Percentiles rank a stretch among this genome's conserved stretches.
Conservation (phyloP, 2,888 invertebrate genomes). For the Ectropis crepuscularia region DNA sequence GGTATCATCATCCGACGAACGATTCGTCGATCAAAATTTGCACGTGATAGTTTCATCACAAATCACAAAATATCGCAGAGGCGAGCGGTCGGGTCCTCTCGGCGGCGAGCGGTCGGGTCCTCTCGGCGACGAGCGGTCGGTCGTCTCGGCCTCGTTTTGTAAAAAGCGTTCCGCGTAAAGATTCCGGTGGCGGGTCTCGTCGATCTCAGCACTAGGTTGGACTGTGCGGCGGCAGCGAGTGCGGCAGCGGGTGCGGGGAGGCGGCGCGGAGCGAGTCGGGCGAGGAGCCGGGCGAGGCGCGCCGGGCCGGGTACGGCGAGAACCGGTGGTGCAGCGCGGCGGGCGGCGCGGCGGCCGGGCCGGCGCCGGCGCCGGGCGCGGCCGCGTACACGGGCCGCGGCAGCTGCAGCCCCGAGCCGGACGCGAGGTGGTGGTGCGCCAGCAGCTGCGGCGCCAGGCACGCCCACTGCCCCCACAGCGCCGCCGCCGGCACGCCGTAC, state of each 20-base stretch:
- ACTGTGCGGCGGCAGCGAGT: slow-evolving; percentile 68
- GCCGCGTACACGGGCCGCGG: slow-evolving; percentile 80
- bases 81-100: neutral
- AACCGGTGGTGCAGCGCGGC: slow-evolving; percentile 83
- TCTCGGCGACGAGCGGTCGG: no score
- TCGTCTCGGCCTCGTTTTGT: neutral
- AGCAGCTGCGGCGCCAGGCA: slow-evolving; percentile 87
- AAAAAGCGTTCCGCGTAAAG: slow-evolving; percentile 11
- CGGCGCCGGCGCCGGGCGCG: slow-evolving; percentile 45
- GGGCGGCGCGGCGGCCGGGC: slow-evolving; percentile 41
- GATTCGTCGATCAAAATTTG: slow-evolving; percentile 6
- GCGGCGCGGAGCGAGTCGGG: slow-evolving; percentile 86
- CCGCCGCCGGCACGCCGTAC: slow-evolving; percentile 82
- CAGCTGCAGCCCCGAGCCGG: slow-evolving; percentile 76
- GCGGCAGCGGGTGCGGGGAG: slow-evolving; percentile 63
- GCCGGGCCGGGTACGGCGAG: slow-evolving; percentile 84
- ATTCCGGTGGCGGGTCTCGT: slow-evolving; percentile 54
- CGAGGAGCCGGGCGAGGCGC: slow-evolving; percentile 83
- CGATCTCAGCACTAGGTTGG: slow-evolving; percentile 69
- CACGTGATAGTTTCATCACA: slow-evolving; percentile 6
- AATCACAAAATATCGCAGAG: neutral
- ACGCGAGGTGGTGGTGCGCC: slow-evolving; percentile 87
- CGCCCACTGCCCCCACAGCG: slow-evolving; percentile 90
- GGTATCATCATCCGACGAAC: slow-evolving; percentile 16
- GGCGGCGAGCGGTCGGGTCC: neutral